phyloP scores from a whole-genome alignment of 2,888 invertebrate genomes.

The Dinocampus coccinellae region DNA sequence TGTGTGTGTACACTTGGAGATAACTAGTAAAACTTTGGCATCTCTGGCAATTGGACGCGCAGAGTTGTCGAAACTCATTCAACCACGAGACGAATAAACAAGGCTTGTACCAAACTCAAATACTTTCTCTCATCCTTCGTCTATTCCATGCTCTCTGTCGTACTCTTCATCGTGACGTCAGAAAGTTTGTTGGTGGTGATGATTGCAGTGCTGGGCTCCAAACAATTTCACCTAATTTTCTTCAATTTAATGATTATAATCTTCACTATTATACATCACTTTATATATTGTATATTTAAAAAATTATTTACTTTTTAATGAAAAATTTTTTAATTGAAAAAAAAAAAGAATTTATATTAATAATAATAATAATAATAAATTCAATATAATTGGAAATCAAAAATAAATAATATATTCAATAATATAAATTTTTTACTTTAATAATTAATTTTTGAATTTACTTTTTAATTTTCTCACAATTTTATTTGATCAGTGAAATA shows the following conservation, averaged over 20 bases:
- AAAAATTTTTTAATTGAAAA: too few species aligned
- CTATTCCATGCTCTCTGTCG: background rate
- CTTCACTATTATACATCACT: background rate
- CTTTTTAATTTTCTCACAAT: too few species aligned
- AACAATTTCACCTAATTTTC: slow-evolving; percentile 12
- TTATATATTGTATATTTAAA: too few species aligned
- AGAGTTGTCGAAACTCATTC: slow-evolving; percentile 24
- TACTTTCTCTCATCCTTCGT: background rate
- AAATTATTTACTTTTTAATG: too few species aligned
- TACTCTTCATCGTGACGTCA: too few species aligned
- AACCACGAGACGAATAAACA: slow-evolving; percentile 29
- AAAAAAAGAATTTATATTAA: too few species aligned
- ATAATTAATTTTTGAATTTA: too few species aligned
- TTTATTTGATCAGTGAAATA: too few species aligned
- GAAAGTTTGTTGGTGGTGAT: background rate
- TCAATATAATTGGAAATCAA: too few species aligned
- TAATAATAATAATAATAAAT: too few species aligned
- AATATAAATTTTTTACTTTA: too few species aligned
- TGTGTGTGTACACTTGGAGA: background rate
- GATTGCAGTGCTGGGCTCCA: background rate
- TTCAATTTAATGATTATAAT: slow-evolving; percentile 16
- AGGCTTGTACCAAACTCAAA: slow-evolving; percentile 6
- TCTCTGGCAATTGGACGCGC: slow-evolving; percentile 21
- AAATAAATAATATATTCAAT: too few species aligned
- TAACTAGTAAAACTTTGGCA: slow-evolving; percentile 24